A percentile compares a stretch with the other conserved stretches of the same genome.
Evolutionary conservation across 2,113 vertebrate genomes (phyloP).

Genomic region (Mustelus asterias): DNA sequence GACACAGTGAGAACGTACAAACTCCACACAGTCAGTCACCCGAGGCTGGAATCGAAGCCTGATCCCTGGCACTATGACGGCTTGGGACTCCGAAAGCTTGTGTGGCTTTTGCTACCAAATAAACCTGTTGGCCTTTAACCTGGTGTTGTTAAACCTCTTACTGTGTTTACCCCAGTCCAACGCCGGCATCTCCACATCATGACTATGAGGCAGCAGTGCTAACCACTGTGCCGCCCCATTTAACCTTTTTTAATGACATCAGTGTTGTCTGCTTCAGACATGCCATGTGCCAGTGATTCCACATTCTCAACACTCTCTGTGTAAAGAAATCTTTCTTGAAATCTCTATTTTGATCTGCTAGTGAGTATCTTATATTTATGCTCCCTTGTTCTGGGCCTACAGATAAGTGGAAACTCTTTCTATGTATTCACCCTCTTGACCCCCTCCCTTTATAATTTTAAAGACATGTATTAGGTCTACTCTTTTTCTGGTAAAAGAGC

Average conservation of each 20-base stretch:
- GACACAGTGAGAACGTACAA: no score
- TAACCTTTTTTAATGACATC: background rate
- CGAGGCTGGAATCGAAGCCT: no score
- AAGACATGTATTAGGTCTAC: background rate
- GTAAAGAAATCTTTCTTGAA: background rate
- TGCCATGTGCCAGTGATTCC: background rate
- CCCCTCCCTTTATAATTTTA: background rate
- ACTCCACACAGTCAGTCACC: no score
- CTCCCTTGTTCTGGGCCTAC: background rate
- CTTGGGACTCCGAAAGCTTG: no score
- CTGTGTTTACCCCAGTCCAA: no score
- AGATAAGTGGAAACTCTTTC: background rate
- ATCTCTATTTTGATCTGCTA: background rate
- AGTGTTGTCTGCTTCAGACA: background rate
- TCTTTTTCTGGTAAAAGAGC: background rate
- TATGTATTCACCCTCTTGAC: background rate
- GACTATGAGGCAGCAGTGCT: no score
- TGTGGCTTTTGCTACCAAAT: no score
- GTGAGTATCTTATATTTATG: background rate
- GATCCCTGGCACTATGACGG: no score
- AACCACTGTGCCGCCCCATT: no score
- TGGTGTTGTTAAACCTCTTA: no score
- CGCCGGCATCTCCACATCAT: no score
- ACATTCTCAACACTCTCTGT: background rate
- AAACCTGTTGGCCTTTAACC: no score